Base-by-base conservation (phyloP, 2,113 vertebrate species). In the Oryzias celebensis region DNA sequence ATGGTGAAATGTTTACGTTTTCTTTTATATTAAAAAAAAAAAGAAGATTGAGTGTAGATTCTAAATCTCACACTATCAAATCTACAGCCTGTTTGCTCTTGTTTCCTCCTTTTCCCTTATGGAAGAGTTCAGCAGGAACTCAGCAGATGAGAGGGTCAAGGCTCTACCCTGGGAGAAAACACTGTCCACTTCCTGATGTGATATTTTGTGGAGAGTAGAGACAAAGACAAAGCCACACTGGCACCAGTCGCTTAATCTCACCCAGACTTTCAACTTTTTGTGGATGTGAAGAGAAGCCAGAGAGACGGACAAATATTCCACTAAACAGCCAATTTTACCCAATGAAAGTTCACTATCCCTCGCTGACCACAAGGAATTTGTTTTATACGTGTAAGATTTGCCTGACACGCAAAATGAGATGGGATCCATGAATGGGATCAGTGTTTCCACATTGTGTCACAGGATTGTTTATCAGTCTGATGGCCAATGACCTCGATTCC, bases 401-500 rank as follows among this genome's bases (percentile, higher is more conserved):
- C 77, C 70, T 63, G 66, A 73, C 65, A 78, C 78, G 87, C 83
- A 73, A 79, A 88, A 86, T 82, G 78, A 63, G 80, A 87, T 66
- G 85, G 80, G 82, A 80, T 73, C 73, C 51, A 62, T 87, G 81
- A 88, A 85, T 84, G 85, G 87, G 78, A 82, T 91, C 85, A 91
- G 68, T 90, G 85, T 91, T 92, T 92, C 89, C 88, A 90, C 85
- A 87, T 87, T 87, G 89, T 89, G 85, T 90, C 86, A 90, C 77
- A 5, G 71, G 55, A 72, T 78, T 87, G 72, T 91, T 88, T 85
- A 84, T 90, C 80, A 73, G 73, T 79, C 74, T 72, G 65, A 83
- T 78, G 72, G 59, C 68, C 85, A 84, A 84, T 75, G 73, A 77
- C 69, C 69, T 79, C 20, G 22, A 67, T 80, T 75, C 67, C 71